Conservation (phyloP, 2,113 vertebrate genomes). For the Apaloderma vittatum region DNA sequence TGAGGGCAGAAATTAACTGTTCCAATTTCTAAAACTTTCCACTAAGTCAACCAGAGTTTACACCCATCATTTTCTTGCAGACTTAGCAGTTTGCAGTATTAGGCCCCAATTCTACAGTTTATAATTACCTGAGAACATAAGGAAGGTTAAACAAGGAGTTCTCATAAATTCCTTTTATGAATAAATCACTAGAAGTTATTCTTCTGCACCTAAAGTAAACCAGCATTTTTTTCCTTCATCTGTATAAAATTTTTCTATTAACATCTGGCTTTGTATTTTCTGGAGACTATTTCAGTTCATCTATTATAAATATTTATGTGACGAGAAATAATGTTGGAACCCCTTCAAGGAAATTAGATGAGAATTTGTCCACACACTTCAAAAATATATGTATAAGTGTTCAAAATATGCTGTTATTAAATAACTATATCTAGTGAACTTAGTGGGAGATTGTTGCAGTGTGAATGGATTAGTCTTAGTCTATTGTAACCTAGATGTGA, state of each 20-base stretch:
- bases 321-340: not conserved
- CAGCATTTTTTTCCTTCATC: not conserved
- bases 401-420: conserved; percentile 13
- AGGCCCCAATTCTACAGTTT: not conserved
- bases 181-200: conserved; percentile 46
- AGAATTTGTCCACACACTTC: not conserved
- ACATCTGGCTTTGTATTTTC: not conserved
- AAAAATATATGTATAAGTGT: conserved; percentile 33
- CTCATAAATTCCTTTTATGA: conserved; percentile 6
- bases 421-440: not conserved
- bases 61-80: not conserved
- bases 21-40: not conserved
- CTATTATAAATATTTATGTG: conserved; percentile 58
- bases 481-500: not conserved
- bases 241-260: conserved; percentile 31
- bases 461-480: not conserved
- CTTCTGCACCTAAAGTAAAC: conserved; percentile 2
- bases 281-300: not conserved
- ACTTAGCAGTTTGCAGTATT: not conserved
- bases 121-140: not conserved
- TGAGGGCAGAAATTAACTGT: not conserved
- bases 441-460: not conserved
- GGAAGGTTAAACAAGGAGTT: not conserved
- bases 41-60: not conserved
- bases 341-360: conserved; percentile 36